Base-by-base conservation (phyloP, 2,797 vertebrate genomes). In the Ctenopoma multispine region DNA sequence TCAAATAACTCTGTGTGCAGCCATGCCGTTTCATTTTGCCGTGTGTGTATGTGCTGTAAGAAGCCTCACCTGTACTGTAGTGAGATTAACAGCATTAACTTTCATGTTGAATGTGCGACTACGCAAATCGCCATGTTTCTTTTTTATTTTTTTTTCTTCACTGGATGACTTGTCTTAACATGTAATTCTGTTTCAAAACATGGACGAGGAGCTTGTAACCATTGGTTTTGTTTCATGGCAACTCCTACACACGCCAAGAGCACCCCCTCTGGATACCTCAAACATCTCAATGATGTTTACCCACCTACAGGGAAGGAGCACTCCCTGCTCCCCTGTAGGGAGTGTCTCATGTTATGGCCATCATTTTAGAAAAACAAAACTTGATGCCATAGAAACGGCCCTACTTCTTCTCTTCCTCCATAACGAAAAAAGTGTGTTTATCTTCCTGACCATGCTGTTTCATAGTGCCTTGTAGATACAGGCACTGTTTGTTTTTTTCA, bases 251-350 rank as follows among this genome's bases (percentile, higher is more conserved):
- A 90, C 53, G 12, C 75, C 5, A 70, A 72, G 64, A 64, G 77
- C 77, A 81, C 56, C 81, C 71, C 64, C 64, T 69, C 63, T 81
- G 72, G 75, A 89, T 85, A 88, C 85, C 75, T 91, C 77, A 90
- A 92, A 90, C 87, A 88, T 88, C 79, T 81, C 70, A 72, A 56
- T 54, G 66, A 81, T 89, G 87, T 89, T 92, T 89, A 80, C 74
- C 75, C 81, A 87, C 83, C 83, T 81, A 79, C 80, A 66, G 48
- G 47, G 43, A 82, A 64, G 48, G 61, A 69, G 75, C 75, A 78
- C 80, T 79, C 82, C 87, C 75, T 77, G 62, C 70, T 78, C 31
- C 29, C 43, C 24, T 29, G 21, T 17, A 84, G 87, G 92, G 87
- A 77, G 89, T 90, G 89, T 13, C 91, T 83, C 62, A 20, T 21